Percentiles rank a stretch among this genome's conserved stretches.
Conservation (phyloP, 2,888 invertebrate species). For the Eurytoma californica region DNA sequence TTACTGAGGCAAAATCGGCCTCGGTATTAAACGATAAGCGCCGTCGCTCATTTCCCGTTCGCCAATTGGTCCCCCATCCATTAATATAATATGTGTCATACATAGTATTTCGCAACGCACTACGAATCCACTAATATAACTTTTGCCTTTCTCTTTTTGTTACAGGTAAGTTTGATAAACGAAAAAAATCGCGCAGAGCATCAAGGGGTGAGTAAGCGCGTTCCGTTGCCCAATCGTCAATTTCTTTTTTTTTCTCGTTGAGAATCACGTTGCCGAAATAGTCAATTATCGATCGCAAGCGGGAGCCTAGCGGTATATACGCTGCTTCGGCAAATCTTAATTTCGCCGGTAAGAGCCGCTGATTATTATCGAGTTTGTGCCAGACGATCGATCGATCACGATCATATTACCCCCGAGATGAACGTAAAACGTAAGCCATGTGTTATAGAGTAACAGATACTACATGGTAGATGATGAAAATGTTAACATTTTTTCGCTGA, state of each 20-base stretch:
- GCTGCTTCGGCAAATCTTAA: constrained; percentile 25
- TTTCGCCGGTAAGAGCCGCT: constrained; percentile 12
- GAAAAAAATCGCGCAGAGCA: constrained; percentile 11
- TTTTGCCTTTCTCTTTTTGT: constrained; percentile 53
- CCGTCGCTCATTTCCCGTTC: too few species aligned
- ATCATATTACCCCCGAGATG: constrained; percentile 1
- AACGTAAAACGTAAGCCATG: not conserved
- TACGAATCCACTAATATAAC: constrained; percentile 24
- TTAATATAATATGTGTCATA: not conserved
- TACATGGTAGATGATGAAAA: not conserved
- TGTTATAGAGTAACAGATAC: not conserved
- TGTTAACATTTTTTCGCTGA: not conserved
- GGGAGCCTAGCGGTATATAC: not conserved
- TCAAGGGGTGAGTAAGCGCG: constrained; percentile 30
- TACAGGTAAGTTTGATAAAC: constrained; percentile 58
- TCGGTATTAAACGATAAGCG: too few species aligned
- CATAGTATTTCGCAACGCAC: not conserved
- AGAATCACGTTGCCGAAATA: constrained; percentile 28
- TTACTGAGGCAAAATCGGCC: too few species aligned
- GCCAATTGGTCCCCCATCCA: not conserved
- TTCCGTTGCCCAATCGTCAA: constrained; percentile 1
- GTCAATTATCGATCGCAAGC: constrained; percentile 19
- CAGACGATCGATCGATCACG: constrained; percentile 26
- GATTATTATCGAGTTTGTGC: constrained; percentile 32
- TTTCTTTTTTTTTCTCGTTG: not conserved